Conservation (phyloP, 2,113 vertebrate genomes). For the Gallinago media region DNA sequence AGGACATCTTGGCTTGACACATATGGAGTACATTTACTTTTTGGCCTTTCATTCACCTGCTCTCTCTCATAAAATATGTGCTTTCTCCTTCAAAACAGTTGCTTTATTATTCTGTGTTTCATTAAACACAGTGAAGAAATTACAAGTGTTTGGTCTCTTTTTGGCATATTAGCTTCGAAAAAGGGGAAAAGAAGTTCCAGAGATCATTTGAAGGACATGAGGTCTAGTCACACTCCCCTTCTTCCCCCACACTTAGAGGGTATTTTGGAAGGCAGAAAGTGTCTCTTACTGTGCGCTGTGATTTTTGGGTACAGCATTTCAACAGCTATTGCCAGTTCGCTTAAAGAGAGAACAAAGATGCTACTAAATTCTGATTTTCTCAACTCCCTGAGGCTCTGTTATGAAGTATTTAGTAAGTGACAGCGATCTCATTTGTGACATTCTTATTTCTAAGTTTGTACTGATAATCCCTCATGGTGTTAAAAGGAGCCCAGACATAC, state of each 20-base stretch:
- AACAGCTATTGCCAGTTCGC: neutral
- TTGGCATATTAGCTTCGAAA: neutral
- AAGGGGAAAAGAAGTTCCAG: neutral
- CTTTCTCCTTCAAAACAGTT: neutral
- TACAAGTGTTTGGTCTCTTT: neutral
- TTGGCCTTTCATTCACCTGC: neutral
- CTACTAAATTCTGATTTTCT: conserved; percentile 42
- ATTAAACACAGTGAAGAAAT: neutral
- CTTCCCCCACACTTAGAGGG: neutral
- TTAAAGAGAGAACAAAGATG: neutral
- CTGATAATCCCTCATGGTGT: neutral
- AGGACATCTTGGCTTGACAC: neutral
- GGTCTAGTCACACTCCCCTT: neutral
- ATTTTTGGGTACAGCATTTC: neutral
- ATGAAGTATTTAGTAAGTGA: conserved; percentile 47
- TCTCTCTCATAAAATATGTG: neutral
- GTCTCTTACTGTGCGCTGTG: neutral
- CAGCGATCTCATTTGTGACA: neutral
- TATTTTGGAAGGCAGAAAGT: neutral
- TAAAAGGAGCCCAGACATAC: neutral
- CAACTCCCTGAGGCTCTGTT: conserved; percentile 24
- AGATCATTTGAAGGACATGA: neutral
- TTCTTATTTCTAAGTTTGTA: neutral
- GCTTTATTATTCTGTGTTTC: neutral
- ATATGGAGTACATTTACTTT: accelerated